phyloP scores from a whole-genome alignment of 2,888 invertebrate genomes.

The Nebria salina region DNA sequence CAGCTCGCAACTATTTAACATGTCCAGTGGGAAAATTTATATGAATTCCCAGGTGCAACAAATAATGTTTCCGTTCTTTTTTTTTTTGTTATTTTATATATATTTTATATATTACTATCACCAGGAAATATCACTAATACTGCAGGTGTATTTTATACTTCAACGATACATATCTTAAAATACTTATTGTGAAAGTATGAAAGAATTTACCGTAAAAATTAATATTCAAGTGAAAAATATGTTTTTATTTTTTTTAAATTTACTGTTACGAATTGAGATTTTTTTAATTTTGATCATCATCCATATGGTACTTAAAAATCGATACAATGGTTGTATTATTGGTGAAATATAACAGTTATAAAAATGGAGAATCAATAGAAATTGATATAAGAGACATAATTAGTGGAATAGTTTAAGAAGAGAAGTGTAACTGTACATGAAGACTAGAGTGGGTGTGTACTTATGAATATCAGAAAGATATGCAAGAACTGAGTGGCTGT shows the following conservation, averaged over 20 bases:
- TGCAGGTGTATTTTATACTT: conserved; percentile 22
- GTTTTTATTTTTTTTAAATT: no score
- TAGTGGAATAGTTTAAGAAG: neutral
- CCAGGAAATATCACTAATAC: conserved; percentile 31
- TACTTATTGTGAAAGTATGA: no score
- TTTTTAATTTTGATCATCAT: neutral
- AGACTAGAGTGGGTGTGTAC: neutral
- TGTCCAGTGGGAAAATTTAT: conserved; percentile 34
- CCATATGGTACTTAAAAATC: neutral
- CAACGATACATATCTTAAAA: neutral
- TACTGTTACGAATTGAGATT: no score
- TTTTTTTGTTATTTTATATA: conserved; percentile 25
- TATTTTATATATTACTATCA: conserved; percentile 31
- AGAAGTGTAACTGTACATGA: neutral
- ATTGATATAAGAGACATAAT: neutral
- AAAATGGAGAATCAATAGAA: neutral
- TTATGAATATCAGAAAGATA: neutral
- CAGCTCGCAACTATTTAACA: conserved; percentile 24
- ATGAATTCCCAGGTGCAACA: conserved; percentile 34
- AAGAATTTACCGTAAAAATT: no score
- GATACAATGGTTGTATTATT: neutral
- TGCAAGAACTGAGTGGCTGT: conserved; percentile 9
- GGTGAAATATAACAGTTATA: neutral
- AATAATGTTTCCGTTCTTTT: conserved; percentile 6
- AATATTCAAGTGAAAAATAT: no score